Evolutionary conservation across 2,888 invertebrate genomes (phyloP).

Genomic region (Phortica okadai): DNA sequence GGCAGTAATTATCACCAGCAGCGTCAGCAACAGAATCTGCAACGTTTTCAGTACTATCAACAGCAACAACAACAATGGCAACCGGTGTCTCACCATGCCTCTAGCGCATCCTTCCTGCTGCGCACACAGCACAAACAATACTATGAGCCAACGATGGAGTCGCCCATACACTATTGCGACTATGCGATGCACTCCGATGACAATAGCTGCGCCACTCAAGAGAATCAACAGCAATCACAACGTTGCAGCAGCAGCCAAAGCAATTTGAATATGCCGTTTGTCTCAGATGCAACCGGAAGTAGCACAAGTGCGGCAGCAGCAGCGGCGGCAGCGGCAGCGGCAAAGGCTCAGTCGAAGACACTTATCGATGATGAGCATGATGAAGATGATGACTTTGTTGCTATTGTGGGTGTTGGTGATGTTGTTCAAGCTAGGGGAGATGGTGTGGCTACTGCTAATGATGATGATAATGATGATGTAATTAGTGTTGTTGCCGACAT

Average conservation of each 20-base stretch:
- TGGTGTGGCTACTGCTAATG: constrained; percentile 40
- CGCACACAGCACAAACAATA: constrained; percentile 60
- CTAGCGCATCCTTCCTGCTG: constrained; percentile 49
- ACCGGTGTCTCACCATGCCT: neutral
- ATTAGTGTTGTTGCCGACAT: neutral
- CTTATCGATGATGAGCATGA: neutral
- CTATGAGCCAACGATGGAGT: constrained; percentile 71
- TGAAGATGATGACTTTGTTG: neutral
- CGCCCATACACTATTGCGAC: constrained; percentile 76
- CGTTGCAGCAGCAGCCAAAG: constrained; percentile 59
- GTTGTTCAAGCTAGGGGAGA: constrained; percentile 3
- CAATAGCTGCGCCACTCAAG: constrained; percentile 64
- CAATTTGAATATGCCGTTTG: constrained; percentile 61
- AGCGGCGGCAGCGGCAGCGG: constrained; percentile 13
- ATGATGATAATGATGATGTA: neutral
- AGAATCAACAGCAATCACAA: constrained; percentile 52
- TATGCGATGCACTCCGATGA: constrained; percentile 74
- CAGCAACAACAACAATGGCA: constrained; percentile 52
- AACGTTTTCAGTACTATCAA: constrained; percentile 54
- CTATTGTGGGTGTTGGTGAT: neutral
- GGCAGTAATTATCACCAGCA: constrained; percentile 63
- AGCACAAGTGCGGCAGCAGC: constrained; percentile 55
- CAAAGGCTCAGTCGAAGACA: constrained; percentile 37
- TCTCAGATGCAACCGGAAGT: constrained; percentile 45
- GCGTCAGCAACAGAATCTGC: constrained; percentile 49